phyloP scores from a whole-genome alignment of 2,888 invertebrate genomes.

The Ectemnius cavifrons region DNA sequence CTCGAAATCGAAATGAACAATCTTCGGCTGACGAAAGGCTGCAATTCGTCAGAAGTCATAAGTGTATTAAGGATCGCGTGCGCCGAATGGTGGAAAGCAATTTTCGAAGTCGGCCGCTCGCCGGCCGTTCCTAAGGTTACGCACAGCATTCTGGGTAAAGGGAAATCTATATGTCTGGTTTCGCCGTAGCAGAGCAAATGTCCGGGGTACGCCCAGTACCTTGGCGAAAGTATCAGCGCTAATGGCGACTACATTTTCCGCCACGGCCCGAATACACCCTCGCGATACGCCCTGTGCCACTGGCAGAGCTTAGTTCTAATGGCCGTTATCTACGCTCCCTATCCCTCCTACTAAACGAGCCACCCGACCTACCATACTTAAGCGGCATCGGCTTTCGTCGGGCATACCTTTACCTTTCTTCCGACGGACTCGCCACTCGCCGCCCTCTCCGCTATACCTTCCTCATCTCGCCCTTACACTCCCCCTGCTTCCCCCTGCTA shows the following conservation, averaged over 20 bases:
- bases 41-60: too few species aligned
- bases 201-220: slow-evolving; percentile 47
- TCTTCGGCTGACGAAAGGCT: too few species aligned
- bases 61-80: too few species aligned
- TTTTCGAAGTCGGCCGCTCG: too few species aligned
- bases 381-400: slow-evolving; percentile 13
- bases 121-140: too few species aligned
- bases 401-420: slow-evolving; percentile 2
- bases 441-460: not conserved
- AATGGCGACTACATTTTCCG: slow-evolving; percentile 64
- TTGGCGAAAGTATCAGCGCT: slow-evolving; percentile 62
- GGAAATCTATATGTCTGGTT: not conserved
- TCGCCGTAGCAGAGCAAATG: not conserved
- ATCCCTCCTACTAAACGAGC: slow-evolving; percentile 28
- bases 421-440: too few species aligned
- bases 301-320: slow-evolving; percentile 54
- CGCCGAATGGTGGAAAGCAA: too few species aligned
- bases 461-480: not conserved
- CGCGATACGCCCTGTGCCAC: slow-evolving; percentile 53
- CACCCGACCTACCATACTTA: slow-evolving; percentile 41
- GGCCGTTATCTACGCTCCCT: slow-evolving; percentile 33
- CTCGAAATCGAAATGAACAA: too few species aligned
- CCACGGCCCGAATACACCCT: slow-evolving; percentile 41
- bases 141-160: too few species aligned
- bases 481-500: not conserved